Evolutionary conservation across 2,797 vertebrate genomes (phyloP).

Genomic region (Enteromius treurensis): DNA sequence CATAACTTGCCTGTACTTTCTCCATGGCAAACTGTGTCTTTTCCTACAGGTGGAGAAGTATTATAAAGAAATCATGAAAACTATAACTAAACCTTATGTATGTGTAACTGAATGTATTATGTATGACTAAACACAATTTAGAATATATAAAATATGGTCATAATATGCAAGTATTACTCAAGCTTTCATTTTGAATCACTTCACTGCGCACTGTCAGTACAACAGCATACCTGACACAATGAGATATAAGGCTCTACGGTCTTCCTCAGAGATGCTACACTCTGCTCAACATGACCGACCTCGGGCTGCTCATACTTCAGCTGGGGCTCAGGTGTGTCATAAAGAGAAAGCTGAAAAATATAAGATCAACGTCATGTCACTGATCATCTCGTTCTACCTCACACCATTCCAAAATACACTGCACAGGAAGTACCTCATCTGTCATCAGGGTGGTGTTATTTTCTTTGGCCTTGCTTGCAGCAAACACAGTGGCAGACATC

Average conservation of each 20-base stretch:
- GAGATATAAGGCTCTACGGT: constrained; percentile 79
- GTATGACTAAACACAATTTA: no score
- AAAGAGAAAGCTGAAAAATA: constrained; percentile 84
- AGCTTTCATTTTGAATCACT: neutral
- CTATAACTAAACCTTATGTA: neutral
- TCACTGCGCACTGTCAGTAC: neutral
- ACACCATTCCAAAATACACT: neutral
- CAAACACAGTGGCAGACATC: constrained; percentile 79
- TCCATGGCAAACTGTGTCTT: constrained; percentile 47
- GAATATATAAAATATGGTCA: neutral
- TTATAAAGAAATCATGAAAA: neutral
- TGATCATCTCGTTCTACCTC: neutral
- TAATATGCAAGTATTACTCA: neutral
- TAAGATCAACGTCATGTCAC: neutral
- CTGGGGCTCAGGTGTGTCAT: constrained; percentile 78
- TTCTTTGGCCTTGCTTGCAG: constrained; percentile 77
- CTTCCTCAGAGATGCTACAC: constrained; percentile 79
- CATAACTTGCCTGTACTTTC: constrained; percentile 64
- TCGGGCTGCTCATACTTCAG: constrained; percentile 74
- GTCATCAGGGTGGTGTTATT: constrained; percentile 74
- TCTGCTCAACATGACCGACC: constrained; percentile 81
- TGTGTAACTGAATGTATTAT: neutral
- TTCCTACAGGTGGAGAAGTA: constrained; percentile 27
- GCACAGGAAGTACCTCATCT: constrained; percentile 80
- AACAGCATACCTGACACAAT: constrained; percentile 83